Percentiles rank a stretch among this genome's conserved stretches.
These are phyloP conservation scores for Rhadinocentrus ornatus DNA, from an alignment of 2,797 vertebrate genomes.

Conservation along the genomic window DNA sequence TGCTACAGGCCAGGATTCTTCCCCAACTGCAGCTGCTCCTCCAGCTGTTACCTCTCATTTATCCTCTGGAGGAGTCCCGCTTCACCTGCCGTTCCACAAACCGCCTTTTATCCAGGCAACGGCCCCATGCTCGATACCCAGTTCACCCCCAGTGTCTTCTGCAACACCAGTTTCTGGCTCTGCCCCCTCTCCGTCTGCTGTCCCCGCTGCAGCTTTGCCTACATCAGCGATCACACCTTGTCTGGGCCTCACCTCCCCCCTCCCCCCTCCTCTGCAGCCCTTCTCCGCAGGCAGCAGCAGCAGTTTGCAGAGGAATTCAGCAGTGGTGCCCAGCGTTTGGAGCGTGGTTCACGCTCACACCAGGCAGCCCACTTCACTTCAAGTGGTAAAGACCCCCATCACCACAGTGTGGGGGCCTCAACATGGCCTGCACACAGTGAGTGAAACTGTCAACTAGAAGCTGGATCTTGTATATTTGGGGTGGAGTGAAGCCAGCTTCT, in stretches of 20 bases:
- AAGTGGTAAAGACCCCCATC: slow-evolving; percentile 70
- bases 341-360: slow-evolving; percentile 74
- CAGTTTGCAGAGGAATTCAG: slow-evolving; percentile 54
- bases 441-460: slow-evolving; percentile 80
- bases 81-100: slow-evolving; percentile 63
- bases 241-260: slow-evolving; percentile 47
- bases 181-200: slow-evolving; percentile 21
- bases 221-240: slow-evolving; percentile 22
- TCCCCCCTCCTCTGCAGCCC: slow-evolving; percentile 39
- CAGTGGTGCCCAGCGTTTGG: slow-evolving; percentile 74
- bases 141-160: slow-evolving; percentile 5
- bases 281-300: slow-evolving; percentile 22
- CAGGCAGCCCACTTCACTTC: slow-evolving; percentile 63
- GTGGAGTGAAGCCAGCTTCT: slow-evolving; percentile 21
- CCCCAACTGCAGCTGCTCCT: slow-evolving; percentile 24
- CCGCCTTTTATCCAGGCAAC: slow-evolving; percentile 44
- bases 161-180: slow-evolving; percentile 11
- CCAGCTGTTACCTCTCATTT: slow-evolving; percentile 26
- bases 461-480: slow-evolving; percentile 1
- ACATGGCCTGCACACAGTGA: slow-evolving; percentile 75
- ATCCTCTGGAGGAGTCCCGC: slow-evolving; percentile 36
- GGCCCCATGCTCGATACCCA: slow-evolving; percentile 12
- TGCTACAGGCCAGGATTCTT: slow-evolving; percentile 22
- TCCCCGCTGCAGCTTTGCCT: neutral
- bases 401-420: slow-evolving; percentile 76